Base-by-base conservation (phyloP, 2,797 vertebrate genomes). In the Eulemur coronatus region DNA sequence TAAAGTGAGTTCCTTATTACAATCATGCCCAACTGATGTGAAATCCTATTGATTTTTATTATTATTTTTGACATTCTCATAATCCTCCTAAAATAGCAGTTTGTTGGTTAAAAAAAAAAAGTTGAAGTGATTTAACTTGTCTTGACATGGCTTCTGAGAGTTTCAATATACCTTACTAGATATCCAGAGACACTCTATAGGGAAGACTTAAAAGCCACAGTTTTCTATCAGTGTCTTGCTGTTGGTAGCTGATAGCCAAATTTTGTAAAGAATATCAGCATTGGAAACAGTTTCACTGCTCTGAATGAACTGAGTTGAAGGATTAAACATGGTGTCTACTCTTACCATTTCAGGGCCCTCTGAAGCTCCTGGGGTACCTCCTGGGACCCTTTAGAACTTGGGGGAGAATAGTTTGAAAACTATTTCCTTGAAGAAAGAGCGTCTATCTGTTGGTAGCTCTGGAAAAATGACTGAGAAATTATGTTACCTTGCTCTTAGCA, bases 381-480 rank as follows among this genome's bases (percentile, higher is more conserved):
- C 46, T 65, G 69, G 61, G 61, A 52, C 70, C 7, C 0, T 35
- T 80, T 72, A 67, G 26, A 86, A 79, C 8, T 18, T 82, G 5
- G 13, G 22, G 22, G 8, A 86, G 43, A 80, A 43, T 59, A 91
- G 70, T 76, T 80, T 61, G 80, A 84, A 91, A 89, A 73, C 35
- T 67, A 24, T 50, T 84, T 85, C 4, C 28, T 87, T 82, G 48
- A 72, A 90, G 72, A 89, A 92, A 95, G 57, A 91, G 95, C 75
- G 88, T 80, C 75, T 78, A 26, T 69, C 48, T 85, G 43, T 84
- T 81, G 26, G 46, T 48, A 95, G 80, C 41, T 92, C 87, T 92
- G 82, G 35, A 87, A 95, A 90, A 87, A 85, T 43, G 26, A 87
- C 43, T 82, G 70, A 73, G 73, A 90, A 90, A 35, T 95, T n/a